phyloP scores from a whole-genome alignment of 2,113 vertebrate species.

The Pelusios castaneus region DNA sequence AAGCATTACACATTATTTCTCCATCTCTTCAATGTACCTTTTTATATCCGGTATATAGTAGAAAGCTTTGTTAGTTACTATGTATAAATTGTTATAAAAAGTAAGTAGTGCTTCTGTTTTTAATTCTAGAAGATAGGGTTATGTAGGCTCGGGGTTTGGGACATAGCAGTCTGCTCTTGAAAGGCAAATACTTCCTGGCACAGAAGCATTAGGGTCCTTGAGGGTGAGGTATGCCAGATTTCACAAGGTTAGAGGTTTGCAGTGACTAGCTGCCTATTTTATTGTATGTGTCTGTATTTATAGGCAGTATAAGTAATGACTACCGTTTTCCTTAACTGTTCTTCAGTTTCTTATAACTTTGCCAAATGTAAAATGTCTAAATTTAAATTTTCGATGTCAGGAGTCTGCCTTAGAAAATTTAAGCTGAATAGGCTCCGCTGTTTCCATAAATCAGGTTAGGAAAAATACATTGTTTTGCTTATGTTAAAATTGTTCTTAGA shows the following conservation, averaged over 20 bases:
- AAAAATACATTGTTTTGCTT: background rate
- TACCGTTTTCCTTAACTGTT: background rate
- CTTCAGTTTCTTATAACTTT: background rate
- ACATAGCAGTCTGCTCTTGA: background rate
- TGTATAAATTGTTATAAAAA: background rate
- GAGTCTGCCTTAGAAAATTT: background rate
- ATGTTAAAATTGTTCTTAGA: background rate
- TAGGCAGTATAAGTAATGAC: background rate
- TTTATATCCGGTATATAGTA: background rate
- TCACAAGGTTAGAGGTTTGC: background rate
- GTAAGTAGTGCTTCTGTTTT: background rate
- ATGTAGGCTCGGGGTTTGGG: background rate
- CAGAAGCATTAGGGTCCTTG: background rate
- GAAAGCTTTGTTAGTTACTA: background rate
- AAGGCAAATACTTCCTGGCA: background rate
- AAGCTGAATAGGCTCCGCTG: background rate
- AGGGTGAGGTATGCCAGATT: background rate
- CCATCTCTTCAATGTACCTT: fast-evolving
- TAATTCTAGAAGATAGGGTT: background rate
- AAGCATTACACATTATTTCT: conserved; percentile 35
- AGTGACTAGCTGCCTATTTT: background rate
- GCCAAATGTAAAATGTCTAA: background rate
- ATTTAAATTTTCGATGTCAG: background rate
- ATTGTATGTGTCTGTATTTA: background rate
- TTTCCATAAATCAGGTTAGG: background rate